phyloP scores from a whole-genome alignment of 2,888 invertebrate species.

The Clanis bilineata region DNA sequence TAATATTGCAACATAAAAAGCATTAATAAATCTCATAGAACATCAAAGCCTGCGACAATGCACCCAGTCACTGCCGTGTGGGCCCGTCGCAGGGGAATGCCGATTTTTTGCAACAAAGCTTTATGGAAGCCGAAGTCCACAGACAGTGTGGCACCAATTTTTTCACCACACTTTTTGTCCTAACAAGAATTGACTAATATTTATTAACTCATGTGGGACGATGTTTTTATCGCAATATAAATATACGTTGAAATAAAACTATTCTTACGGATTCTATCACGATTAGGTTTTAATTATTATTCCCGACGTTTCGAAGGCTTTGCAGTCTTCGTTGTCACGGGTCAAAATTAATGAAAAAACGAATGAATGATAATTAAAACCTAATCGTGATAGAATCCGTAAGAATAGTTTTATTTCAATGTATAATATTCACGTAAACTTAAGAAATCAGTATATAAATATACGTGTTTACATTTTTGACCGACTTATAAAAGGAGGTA shows the following conservation, averaged over 20 bases:
- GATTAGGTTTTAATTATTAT: no score
- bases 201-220: constrained; percentile 35
- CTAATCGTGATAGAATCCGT: no score
- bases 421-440: no score
- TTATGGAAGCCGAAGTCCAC: constrained; percentile 49
- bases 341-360: no score
- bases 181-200: constrained; percentile 25
- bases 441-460: no score
- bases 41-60: constrained; percentile 61
- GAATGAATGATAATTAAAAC: no score
- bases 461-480: no score
- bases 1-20: constrained; percentile 32
- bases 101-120: constrained; percentile 53
- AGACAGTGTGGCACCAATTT: constrained; percentile 72
- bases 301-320: no score
- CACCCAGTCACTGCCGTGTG: constrained; percentile 53
- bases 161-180: constrained; percentile 43
- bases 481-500: no score
- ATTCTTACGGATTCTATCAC: background rate
- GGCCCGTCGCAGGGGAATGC: constrained; percentile 50
- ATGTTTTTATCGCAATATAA: constrained; percentile 20
- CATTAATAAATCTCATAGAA: constrained; percentile 48
- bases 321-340: no score
- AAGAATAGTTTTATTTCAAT: no score
- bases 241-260: background rate